These are phyloP conservation scores for Apodemia hepburni DNA, from an alignment of 2,888 invertebrate genomes.

Conservation along the genomic window DNA sequence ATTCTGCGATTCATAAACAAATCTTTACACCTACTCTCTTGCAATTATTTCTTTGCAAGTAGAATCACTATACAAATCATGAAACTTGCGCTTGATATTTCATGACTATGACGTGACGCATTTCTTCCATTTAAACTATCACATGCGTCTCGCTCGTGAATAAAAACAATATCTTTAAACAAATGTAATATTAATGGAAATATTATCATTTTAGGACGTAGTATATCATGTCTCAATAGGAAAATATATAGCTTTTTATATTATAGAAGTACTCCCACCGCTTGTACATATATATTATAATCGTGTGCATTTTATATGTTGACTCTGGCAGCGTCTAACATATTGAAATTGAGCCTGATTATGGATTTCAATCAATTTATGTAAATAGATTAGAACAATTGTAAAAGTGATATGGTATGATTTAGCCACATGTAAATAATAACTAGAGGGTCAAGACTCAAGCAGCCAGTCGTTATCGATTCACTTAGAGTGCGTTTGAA, in stretches of 20 bases:
- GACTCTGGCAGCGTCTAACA: background rate
- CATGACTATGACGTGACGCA: too few relatives aligned
- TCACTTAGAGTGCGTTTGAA: background rate
- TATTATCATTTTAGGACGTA: background rate
- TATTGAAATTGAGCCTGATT: slow-evolving; percentile 3
- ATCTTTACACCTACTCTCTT: too few relatives aligned
- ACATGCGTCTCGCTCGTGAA: too few relatives aligned
- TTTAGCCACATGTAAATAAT: background rate
- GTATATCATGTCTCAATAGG: slow-evolving; percentile 5
- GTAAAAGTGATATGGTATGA: too few relatives aligned
- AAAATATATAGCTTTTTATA: slow-evolving; percentile 23
- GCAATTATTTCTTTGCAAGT: too few relatives aligned
- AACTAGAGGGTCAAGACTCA: background rate
- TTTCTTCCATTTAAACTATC: too few relatives aligned
- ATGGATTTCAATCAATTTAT: background rate
- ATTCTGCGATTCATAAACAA: too few relatives aligned
- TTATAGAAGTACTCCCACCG: slow-evolving; percentile 63
- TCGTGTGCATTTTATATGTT: slow-evolving; percentile 39
- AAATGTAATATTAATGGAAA: too few relatives aligned
- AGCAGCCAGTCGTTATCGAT: background rate
- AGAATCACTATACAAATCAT: too few relatives aligned
- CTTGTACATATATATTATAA: slow-evolving; percentile 55
- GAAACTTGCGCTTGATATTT: too few relatives aligned
- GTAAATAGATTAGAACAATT: background rate
- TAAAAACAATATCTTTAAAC: too few relatives aligned